Conservation (phyloP, 2,888 invertebrate genomes). For the Cephus pulcher region DNA sequence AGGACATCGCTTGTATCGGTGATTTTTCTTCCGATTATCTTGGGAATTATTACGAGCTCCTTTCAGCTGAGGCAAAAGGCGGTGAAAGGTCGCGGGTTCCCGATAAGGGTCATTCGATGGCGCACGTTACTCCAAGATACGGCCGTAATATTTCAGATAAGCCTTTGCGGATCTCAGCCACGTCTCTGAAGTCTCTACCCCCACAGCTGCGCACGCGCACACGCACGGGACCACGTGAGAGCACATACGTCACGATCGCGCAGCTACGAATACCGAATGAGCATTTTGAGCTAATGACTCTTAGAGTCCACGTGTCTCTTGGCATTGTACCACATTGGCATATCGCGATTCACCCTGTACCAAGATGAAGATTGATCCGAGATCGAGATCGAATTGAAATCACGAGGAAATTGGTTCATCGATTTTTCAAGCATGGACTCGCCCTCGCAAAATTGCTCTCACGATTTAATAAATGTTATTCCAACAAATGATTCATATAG, state of each 20-base stretch:
- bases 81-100: constrained; percentile 49
- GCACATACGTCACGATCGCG: too few species aligned
- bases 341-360: too few species aligned
- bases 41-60: constrained; percentile 46
- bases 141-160: constrained; percentile 49
- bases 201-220: background rate
- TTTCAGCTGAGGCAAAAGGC: constrained; percentile 8
- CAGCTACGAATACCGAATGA: too few species aligned
- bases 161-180: constrained; percentile 14
- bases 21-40: constrained; percentile 46
- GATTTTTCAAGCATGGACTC: background rate
- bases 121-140: constrained; percentile 21
- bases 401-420: too few species aligned
- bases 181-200: too few species aligned
- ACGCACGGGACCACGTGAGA: background rate
- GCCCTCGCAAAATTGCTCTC: constrained; percentile 14
- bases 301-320: too few species aligned
- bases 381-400: too few species aligned
- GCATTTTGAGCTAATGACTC: too few species aligned
- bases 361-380: too few species aligned
- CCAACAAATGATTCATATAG: constrained; percentile 14
- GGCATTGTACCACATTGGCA: too few species aligned
- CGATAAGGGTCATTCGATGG: constrained; percentile 53
- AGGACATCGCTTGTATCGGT: constrained; percentile 29
- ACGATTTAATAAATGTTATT: constrained; percentile 33